These are phyloP conservation scores for Latrodectus geometricus DNA, from an alignment of 1,140 invertebrate species.

Conservation along the genomic window DNA sequence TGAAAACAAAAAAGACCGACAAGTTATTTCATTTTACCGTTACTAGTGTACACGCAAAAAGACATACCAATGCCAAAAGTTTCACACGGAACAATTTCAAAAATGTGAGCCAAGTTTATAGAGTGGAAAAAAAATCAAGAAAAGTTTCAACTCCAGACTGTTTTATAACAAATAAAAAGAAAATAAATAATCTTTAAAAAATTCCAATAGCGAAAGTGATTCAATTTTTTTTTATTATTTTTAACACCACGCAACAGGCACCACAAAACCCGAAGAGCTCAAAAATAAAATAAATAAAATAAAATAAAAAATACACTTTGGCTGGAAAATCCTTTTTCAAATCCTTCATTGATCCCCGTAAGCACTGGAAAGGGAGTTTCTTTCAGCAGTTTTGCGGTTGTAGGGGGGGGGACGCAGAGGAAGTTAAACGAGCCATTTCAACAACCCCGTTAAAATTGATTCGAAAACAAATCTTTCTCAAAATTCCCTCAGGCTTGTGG, in stretches of 20 bases:
- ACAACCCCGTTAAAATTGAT: slow-evolving; percentile 56
- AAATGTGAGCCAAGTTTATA: no score
- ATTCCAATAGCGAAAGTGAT: not conserved
- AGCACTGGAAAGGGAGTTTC: slow-evolving; percentile 31
- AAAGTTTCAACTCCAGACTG: no score
- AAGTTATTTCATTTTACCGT: no score
- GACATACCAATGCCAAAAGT: no score
- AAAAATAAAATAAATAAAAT: slow-evolving; percentile 38
- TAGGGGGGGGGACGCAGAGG: slow-evolving; percentile 12
- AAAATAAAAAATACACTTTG: slow-evolving; percentile 29
- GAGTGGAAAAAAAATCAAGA: no score
- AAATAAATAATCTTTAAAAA: not conserved
- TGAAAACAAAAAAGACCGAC: no score
- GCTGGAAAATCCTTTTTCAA: slow-evolving; percentile 55
- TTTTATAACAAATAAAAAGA: not conserved
- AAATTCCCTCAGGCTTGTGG: slow-evolving; percentile 39
- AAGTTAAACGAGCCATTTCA: slow-evolving; percentile 60
- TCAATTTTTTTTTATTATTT: not conserved
- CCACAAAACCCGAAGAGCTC: not conserved
- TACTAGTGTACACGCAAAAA: no score
- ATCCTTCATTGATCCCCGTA: slow-evolving; percentile 48
- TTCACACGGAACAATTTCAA: no score
- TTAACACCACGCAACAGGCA: slow-evolving; percentile 11
- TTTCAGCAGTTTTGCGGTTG: slow-evolving; percentile 45
- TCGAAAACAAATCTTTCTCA: slow-evolving; percentile 59